A percentile compares a stretch with the other conserved stretches of the same genome.
Evolutionary conservation across 2,888 invertebrate species (phyloP).

Genomic region (Hydriomena furcata): DNA sequence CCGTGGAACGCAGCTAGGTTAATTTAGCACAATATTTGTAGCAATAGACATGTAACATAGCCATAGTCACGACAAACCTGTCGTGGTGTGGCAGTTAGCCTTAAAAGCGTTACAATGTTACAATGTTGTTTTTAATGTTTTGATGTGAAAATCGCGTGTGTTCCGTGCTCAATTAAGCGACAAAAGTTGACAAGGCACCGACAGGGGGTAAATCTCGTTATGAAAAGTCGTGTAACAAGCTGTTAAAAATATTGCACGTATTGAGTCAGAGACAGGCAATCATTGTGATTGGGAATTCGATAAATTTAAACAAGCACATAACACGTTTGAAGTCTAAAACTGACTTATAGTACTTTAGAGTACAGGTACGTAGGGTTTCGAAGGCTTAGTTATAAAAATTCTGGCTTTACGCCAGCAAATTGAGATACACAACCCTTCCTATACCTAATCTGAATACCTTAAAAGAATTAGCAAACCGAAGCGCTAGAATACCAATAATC

Average conservation of each 20-base stretch:
- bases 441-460: slow-evolving; percentile 15
- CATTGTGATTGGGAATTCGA: too few species aligned
- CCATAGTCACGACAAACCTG: too few species aligned
- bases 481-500: slow-evolving; percentile 18
- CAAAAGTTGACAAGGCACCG: slow-evolving; percentile 11
- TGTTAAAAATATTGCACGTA: too few species aligned
- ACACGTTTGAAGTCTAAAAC: too few species aligned
- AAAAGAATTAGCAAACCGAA: slow-evolving; percentile 29
- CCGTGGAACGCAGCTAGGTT: too few species aligned
- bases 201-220: background rate
- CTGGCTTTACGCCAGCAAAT: slow-evolving; percentile 20
- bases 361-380: background rate
- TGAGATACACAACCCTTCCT: background rate
- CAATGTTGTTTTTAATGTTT: slow-evolving; percentile 20
- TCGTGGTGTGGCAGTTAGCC: background rate
- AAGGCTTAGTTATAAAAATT: slow-evolving; percentile 12
- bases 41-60: too few species aligned
- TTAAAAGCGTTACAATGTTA: too few species aligned
- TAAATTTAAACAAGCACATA: too few species aligned
- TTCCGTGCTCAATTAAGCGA: slow-evolving; percentile 10
- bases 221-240: background rate
- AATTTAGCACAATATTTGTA: too few species aligned
- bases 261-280: too few species aligned
- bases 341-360: too few species aligned
- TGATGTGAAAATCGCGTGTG: slow-evolving; percentile 23